Percentiles rank a stretch among this genome's conserved stretches.
Conservation (phyloP, 2,113 vertebrate genomes). For the Nestor notabilis region DNA sequence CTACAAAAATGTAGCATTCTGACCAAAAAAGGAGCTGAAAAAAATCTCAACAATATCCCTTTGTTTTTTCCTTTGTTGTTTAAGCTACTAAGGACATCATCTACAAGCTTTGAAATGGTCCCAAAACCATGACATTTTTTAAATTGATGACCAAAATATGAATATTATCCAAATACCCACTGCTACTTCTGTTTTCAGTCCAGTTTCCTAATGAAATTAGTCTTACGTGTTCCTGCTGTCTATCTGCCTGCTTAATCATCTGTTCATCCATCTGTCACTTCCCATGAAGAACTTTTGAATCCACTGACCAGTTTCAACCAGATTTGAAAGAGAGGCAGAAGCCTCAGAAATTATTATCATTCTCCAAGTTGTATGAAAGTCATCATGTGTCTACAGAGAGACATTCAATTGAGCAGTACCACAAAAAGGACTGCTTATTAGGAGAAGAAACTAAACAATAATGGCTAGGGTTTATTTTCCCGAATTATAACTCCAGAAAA, state of each 20-base stretch:
- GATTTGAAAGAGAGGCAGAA: not conserved
- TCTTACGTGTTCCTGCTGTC: conserved; percentile 6
- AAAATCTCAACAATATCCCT: not conserved
- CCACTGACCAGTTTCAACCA: not conserved
- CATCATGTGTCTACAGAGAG: not conserved
- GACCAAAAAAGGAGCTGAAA: not conserved
- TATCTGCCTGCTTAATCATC: conserved; percentile 22
- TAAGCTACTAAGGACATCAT: not conserved
- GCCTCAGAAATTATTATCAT: not conserved
- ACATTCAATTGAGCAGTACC: not conserved
- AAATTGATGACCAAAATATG: not conserved
- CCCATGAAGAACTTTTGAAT: conserved; percentile 7
- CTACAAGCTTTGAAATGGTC: not conserved
- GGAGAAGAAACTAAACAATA: not conserved
- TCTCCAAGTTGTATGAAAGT: not conserved
- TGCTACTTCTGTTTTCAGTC: not conserved
- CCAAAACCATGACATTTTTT: not conserved
- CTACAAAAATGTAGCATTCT: not conserved
- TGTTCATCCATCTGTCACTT: conserved; percentile 22
- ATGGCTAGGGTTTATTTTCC: not conserved
- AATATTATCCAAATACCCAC: not conserved
- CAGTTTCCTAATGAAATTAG: conserved; percentile 22
- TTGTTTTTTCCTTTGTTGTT: not conserved
- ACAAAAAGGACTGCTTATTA: not conserved
- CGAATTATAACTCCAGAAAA: not conserved